Evolutionary conservation across 2,113 vertebrate genomes (phyloP).

Genomic region (Muntiacus reevesi): DNA sequence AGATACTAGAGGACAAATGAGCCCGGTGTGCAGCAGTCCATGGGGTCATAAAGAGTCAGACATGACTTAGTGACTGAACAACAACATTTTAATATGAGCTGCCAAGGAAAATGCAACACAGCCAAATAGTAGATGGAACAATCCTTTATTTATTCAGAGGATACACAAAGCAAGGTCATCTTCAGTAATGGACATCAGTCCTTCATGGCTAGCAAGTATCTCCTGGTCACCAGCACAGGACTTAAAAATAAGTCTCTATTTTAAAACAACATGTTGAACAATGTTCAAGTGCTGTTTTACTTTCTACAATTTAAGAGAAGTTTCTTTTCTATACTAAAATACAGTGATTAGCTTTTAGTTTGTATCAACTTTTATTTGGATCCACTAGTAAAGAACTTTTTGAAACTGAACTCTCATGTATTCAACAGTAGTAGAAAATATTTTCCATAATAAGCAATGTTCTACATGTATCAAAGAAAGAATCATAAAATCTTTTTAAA

Average conservation of each 20-base stretch:
- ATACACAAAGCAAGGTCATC: neutral
- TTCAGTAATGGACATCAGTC: too few species aligned
- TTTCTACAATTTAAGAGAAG: neutral
- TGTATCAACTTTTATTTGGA: neutral
- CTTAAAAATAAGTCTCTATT: neutral
- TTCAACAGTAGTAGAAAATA: neutral
- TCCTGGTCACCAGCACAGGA: neutral
- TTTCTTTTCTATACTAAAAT: conserved; percentile 6
- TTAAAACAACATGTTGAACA: neutral
- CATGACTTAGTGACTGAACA: neutral
- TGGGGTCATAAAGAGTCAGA: neutral
- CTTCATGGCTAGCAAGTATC: neutral
- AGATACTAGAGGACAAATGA: neutral
- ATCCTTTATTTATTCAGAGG: neutral
- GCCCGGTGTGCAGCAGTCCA: neutral
- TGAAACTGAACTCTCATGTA: neutral
- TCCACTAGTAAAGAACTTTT: neutral
- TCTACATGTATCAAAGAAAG: neutral
- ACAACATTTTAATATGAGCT: neutral
- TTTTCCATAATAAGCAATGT: neutral
- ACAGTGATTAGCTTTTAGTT: neutral
- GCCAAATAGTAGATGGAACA: neutral
- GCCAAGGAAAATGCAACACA: neutral
- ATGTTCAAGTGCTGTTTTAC: neutral
- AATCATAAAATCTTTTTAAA: conserved; percentile 6